These are phyloP conservation scores for Rattus rattus DNA, from an alignment of 2,113 vertebrate genomes.

Conservation along the genomic window DNA sequence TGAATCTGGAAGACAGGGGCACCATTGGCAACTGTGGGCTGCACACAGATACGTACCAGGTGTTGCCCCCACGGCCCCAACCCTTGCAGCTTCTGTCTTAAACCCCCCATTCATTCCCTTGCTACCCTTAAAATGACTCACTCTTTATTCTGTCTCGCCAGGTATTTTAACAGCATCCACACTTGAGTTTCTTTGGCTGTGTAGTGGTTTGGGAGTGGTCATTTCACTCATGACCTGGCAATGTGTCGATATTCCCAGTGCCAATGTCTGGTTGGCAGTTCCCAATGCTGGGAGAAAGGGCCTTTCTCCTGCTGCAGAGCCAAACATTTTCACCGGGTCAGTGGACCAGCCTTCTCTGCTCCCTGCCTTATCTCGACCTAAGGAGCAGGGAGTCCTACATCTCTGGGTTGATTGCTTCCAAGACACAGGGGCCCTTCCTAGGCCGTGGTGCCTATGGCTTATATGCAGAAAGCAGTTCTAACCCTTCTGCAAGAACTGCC, in stretches of 20 bases:
- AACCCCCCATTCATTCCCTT: background rate
- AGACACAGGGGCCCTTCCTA: accelerated
- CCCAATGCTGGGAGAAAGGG: too few relatives aligned
- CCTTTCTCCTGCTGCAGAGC: background rate
- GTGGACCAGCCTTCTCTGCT: accelerated
- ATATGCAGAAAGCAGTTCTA: background rate
- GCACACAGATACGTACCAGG: background rate
- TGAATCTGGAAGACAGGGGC: constrained; percentile 15
- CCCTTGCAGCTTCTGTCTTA: background rate
- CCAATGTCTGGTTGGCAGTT: background rate
- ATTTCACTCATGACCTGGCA: background rate
- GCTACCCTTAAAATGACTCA: accelerated
- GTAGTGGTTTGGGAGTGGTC: background rate
- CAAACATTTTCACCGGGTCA: accelerated
- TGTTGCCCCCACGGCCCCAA: background rate
- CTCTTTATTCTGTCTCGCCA: background rate
- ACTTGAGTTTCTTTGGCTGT: background rate
- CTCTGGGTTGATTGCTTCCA: background rate
- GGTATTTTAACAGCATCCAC: background rate
- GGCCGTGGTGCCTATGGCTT: background rate
- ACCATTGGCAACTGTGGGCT: background rate
- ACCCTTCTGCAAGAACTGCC: background rate
- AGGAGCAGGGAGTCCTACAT: accelerated
- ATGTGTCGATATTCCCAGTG: background rate
- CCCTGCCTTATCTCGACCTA: accelerated